Base-by-base conservation (phyloP, 2,797 vertebrate species). In the Rhincodon typus region DNA sequence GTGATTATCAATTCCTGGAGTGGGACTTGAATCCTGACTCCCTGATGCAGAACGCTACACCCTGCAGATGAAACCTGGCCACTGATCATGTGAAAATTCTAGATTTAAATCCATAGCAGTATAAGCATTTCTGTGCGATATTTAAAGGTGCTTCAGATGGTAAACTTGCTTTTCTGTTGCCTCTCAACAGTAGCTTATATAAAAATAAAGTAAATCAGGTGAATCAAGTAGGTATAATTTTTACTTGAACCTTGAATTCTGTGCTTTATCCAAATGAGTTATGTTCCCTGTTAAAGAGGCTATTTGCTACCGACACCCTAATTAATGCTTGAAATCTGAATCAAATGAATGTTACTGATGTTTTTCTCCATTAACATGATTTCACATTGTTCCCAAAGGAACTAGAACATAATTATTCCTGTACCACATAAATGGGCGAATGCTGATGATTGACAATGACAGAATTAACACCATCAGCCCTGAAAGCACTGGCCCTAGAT, bases 371-470 rank as follows among this genome's bases (percentile, higher is more conserved):
- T 4, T 42, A 84, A 46, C 82, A 84, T 19, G 38, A 8, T 46
- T 84, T 84, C 82, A 84, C 82, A 84, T 46, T 84, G 82, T 84
- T 84, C 82, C 46, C 82, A 84, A 21, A 84, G 42, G 82, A 84
- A 10, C 42, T 19, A 3, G 23, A 84, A 21, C 82, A 46, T 42
- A 84, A 46, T 84, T 46, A 23, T 46, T 46, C 82, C 23, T 84
- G 82, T 84, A 23, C 82, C 42, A 46, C 21, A 46, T 46, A 84
- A 84, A 84, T 84, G 82, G 42, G 6, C 2, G 38, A 46, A 46
- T 23, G 46, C 42, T 46, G 82, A 46, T 46, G 42, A 46, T 23
- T 84, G 82, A 46, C 42, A 84, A 46, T 46, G 82, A 53, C 62
- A 21, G 57, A 91, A 91, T 57, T 34, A 66, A n/a, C 27, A 66